Evolutionary conservation across 1,140 invertebrate species (phyloP).

Genomic region (Drosophila funebris): DNA sequence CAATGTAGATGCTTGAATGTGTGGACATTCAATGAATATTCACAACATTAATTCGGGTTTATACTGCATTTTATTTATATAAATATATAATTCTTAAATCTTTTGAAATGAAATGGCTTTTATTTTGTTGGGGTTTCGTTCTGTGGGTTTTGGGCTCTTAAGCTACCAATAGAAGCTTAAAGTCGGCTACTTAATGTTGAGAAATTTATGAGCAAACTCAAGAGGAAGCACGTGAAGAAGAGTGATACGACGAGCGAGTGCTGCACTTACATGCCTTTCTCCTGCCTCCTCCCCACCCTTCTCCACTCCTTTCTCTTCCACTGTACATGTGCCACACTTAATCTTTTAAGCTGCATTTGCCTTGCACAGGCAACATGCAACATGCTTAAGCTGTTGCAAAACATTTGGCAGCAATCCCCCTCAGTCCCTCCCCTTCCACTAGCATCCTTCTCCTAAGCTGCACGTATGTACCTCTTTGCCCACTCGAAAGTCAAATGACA

Average conservation of each 20-base stretch:
- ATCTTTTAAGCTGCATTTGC: slow-evolving; percentile 79
- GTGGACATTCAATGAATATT: background rate
- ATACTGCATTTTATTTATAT: background rate
- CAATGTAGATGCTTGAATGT: background rate
- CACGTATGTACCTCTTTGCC: slow-evolving; percentile 21
- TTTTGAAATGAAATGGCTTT: too few species aligned
- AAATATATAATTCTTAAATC: background rate
- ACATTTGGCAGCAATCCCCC: slow-evolving; percentile 52
- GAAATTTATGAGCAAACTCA: slow-evolving; percentile 49
- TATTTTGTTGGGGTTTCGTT: too few species aligned
- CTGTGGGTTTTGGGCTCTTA: slow-evolving; percentile 22
- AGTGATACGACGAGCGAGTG: slow-evolving; percentile 16
- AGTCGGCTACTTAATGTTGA: slow-evolving; percentile 67
- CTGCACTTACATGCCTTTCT: slow-evolving; percentile 44
- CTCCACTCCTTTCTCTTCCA: background rate
- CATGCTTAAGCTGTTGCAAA: slow-evolving; percentile 76
- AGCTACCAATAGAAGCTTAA: slow-evolving; percentile 64
- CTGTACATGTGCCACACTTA: slow-evolving; percentile 49
- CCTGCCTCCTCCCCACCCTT: background rate
- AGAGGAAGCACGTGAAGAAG: background rate
- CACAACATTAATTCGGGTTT: background rate
- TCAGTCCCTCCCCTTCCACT: background rate
- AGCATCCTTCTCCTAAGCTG: background rate
- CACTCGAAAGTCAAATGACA: slow-evolving; percentile 69
- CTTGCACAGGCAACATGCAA: slow-evolving; percentile 72